Evolutionary conservation across 2,797 vertebrate species (phyloP).

Genomic region (Lithobates sylvaticus): DNA sequence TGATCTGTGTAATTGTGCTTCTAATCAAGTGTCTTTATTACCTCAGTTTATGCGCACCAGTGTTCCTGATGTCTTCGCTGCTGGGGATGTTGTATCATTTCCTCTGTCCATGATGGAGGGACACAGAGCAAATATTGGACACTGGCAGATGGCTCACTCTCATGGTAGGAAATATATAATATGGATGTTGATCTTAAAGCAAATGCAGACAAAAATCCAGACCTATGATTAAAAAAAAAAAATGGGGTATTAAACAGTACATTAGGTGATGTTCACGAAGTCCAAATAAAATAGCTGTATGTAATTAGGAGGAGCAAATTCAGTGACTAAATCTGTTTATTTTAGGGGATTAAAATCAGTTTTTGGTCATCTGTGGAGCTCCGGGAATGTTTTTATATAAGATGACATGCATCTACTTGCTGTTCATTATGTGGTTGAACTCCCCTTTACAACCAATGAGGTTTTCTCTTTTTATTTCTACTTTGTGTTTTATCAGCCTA

Average conservation of each 20-base stretch:
- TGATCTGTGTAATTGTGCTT: neutral
- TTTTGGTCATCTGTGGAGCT: too few relatives aligned
- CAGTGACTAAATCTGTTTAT: too few relatives aligned
- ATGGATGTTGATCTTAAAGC: neutral
- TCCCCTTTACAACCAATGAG: too few relatives aligned
- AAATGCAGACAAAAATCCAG: neutral
- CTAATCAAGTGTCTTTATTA: neutral
- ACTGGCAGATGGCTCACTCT: conserved; percentile 89
- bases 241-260: neutral
- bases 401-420: too few relatives aligned
- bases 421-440: too few relatives aligned
- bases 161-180: conserved; percentile 78
- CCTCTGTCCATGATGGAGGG: conserved; percentile 78
- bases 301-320: too few relatives aligned
- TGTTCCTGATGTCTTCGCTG: conserved; percentile 79
- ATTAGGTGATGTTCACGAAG: too few relatives aligned
- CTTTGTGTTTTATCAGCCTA: too few relatives aligned
- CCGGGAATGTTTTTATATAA: too few relatives aligned
- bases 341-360: too few relatives aligned
- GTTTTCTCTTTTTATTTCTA: too few relatives aligned
- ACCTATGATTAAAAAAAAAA: neutral
- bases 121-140: conserved; percentile 78
- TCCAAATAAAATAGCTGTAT: too few relatives aligned
- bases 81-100: conserved; percentile 87
- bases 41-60: conserved; percentile 86